A percentile compares a stretch with the other conserved stretches of the same genome.
phyloP scores from a whole-genome alignment of 2,113 vertebrate species.

The Genyomyrus donnyi region DNA sequence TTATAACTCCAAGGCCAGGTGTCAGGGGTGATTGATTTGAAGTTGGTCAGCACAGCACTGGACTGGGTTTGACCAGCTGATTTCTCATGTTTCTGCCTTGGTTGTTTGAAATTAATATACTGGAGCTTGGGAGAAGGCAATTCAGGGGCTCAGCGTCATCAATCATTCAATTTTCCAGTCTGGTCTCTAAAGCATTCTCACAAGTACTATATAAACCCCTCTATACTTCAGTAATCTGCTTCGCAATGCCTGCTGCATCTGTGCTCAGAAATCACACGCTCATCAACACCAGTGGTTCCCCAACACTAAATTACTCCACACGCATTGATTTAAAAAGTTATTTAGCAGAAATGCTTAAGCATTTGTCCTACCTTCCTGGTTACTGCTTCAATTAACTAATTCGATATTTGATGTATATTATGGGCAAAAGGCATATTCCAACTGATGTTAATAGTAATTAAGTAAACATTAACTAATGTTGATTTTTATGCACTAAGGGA shows the following conservation, averaged over 20 bases:
- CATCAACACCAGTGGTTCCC: neutral
- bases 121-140: neutral
- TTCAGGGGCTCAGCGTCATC: neutral
- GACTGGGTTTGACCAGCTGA: neutral
- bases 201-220: neutral
- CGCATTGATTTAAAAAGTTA: neutral
- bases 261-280: neutral
- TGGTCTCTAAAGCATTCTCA: neutral
- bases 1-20: neutral
- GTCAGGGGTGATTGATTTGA: neutral
- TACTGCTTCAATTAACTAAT: neutral
- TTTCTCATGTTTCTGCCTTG: neutral
- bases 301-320: neutral
- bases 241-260: neutral
- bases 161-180: conserved; percentile 6
- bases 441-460: neutral
- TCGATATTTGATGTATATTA: neutral
- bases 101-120: conserved; percentile 8
- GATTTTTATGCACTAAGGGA: conserved; percentile 48
- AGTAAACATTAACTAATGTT: neutral
- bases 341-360: neutral
- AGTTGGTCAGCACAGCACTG: neutral
- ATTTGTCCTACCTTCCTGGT: neutral
- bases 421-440: neutral
- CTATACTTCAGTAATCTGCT: conserved; percentile 1